Percentiles rank a stretch among this genome's conserved stretches.
Conservation (phyloP, 2,113 vertebrate genomes). For the Salvelinus namaycush region DNA sequence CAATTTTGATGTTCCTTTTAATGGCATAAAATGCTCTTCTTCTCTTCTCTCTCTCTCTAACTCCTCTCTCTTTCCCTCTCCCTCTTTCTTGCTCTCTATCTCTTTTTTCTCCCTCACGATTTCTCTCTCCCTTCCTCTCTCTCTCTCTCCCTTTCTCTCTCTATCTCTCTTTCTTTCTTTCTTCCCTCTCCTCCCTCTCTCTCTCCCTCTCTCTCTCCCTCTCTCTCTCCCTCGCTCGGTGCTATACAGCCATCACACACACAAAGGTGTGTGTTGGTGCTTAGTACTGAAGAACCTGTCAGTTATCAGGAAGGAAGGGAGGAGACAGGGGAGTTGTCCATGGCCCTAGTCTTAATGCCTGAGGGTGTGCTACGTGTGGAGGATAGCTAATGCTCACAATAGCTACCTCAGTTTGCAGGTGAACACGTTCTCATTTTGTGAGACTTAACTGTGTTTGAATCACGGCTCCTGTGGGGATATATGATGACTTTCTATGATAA, state of each 20-base stretch:
- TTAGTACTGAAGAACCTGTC: constrained; percentile 69
- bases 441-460: constrained; percentile 61
- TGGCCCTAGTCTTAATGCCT: constrained; percentile 73
- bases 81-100: constrained; percentile 70
- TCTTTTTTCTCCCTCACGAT: constrained; percentile 72
- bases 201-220: constrained; percentile 75
- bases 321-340: constrained; percentile 67
- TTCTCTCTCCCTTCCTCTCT: constrained; percentile 43
- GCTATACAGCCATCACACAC: constrained; percentile 65
- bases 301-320: constrained; percentile 57
- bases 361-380: constrained; percentile 72
- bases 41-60: constrained; percentile 70
- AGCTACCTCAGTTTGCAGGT: constrained; percentile 63
- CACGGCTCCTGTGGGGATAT: constrained; percentile 50
- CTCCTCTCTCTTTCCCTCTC: constrained; percentile 69
- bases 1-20: too few relatives aligned
- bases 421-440: constrained; percentile 65
- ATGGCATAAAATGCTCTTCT: too few relatives aligned
- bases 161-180: constrained; percentile 71
- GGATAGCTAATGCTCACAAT: constrained; percentile 63
- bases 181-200: constrained; percentile 65
- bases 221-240: constrained; percentile 74
- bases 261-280: constrained; percentile 58
- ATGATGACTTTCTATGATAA: constrained; percentile 45
- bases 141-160: constrained; percentile 70